phyloP scores from a whole-genome alignment of 2,797 vertebrate species.

The Knipowitschia caucasica region DNA sequence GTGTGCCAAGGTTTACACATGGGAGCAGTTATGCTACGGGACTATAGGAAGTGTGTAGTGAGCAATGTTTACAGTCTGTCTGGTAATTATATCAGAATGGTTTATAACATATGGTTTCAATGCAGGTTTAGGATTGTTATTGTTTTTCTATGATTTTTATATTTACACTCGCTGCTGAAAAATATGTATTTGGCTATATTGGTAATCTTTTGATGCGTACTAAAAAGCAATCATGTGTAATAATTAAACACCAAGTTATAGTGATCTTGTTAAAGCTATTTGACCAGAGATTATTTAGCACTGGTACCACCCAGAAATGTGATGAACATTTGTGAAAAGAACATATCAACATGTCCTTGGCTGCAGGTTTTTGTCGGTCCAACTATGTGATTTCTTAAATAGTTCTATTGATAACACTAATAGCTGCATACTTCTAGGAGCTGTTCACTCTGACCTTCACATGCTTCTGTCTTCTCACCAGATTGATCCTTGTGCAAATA shows the following conservation, averaged over 20 bases:
- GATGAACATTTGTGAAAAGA: neutral
- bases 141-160: no score
- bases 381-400: neutral
- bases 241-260: no score
- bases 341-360: neutral
- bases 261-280: no score
- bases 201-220: no score
- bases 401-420: slow-evolving; percentile 1
- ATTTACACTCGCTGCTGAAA: no score
- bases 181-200: no score
- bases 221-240: no score
- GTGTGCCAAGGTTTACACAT: slow-evolving; percentile 64
- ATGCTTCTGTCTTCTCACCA: neutral
- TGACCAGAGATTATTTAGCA: neutral
- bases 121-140: no score
- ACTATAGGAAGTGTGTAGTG: slow-evolving; percentile 12
- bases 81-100: neutral
- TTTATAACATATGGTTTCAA: neutral
- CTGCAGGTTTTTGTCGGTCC: neutral
- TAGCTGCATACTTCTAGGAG: neutral
- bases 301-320: neutral
- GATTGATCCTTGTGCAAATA: neutral
- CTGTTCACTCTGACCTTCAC: neutral
- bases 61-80: neutral
- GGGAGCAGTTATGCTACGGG: slow-evolving; percentile 64